Evolutionary conservation across 2,797 vertebrate genomes (phyloP).

Genomic region (Amniataba percoides): DNA sequence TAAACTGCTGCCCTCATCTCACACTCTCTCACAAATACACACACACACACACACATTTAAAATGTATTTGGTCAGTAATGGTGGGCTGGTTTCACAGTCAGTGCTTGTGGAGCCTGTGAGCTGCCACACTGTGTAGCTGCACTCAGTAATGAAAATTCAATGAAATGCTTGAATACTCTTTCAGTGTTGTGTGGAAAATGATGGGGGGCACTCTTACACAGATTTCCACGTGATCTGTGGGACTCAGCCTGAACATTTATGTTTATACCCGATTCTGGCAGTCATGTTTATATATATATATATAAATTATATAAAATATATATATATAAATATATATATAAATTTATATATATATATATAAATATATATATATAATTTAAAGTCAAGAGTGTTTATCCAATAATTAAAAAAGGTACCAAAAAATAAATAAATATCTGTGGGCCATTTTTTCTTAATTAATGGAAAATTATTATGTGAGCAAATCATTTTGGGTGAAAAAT

Average conservation of each 20-base stretch:
- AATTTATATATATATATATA: no score
- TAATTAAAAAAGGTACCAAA: no score
- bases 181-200: slow-evolving; percentile 5
- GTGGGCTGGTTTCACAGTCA: slow-evolving; percentile 19
- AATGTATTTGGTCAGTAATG: slow-evolving; percentile 7
- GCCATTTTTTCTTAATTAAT: no score
- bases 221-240: slow-evolving; percentile 4
- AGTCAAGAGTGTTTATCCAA: no score
- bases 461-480: neutral
- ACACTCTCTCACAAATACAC: neutral
- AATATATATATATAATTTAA: no score
- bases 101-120: slow-evolving; percentile 5
- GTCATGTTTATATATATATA: neutral
- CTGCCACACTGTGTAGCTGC: slow-evolving; percentile 4
- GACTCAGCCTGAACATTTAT: no score
- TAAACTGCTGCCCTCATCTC: slow-evolving; percentile 10
- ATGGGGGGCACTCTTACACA: neutral
- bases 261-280: neutral
- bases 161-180: slow-evolving; percentile 24
- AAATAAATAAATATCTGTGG: no score
- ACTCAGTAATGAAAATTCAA: slow-evolving; percentile 41
- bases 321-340: no score
- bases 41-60: neutral
- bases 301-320: no score
- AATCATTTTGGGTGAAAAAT: neutral